Base-by-base conservation (phyloP, 2,113 vertebrate species). In the Grantiella picta region DNA sequence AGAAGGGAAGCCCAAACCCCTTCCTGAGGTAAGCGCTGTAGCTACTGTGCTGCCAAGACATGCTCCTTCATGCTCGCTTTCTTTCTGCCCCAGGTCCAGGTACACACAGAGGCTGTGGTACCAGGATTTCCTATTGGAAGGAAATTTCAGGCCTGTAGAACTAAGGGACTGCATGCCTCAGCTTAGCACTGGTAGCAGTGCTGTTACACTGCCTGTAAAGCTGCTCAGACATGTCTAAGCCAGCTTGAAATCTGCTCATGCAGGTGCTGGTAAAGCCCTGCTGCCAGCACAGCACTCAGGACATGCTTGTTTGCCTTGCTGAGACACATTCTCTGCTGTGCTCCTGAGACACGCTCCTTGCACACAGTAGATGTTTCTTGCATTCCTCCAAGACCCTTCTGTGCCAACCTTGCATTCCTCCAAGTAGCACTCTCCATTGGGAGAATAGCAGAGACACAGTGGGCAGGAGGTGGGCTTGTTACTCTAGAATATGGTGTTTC, bases 41-140 rank as follows among this genome's bases (percentile, higher is more conserved):
- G 52, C 29, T 81, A 27, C n/a, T 16, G 21, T 28, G 54, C 25
- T 93, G 65, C 52, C 61, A 53, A 21, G 15, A 61, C 75, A 40
- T 2, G 9, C n/a, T 76, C 38, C 47, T 81, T 38, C 80, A 82
- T 0, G 0, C n/a, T 45, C 0, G 0, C 7, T n/a, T 28, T 69
- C 33, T 27, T 82, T 68, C 73, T 69, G 70, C 53, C 18, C 45
- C 49, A 17, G 36, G 25, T 82, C 45, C 78, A 54, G n/a, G 18
- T 15, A 35, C 38, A 61, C 16, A 15, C 9, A 59, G 44, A 65
- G 11, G 5, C 35, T 80, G 27, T 21, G 44, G 20, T n/a, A 81
- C 78, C 50, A 63, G 16, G 25, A 35, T 69, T 88, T 90, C 42
- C 38, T 73, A 63, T 81, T 1, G 5, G 38, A 83, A 88, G 12